Evolutionary conservation across 2,888 invertebrate genomes (phyloP).

Genomic region (Drosophila vallismaia): DNA sequence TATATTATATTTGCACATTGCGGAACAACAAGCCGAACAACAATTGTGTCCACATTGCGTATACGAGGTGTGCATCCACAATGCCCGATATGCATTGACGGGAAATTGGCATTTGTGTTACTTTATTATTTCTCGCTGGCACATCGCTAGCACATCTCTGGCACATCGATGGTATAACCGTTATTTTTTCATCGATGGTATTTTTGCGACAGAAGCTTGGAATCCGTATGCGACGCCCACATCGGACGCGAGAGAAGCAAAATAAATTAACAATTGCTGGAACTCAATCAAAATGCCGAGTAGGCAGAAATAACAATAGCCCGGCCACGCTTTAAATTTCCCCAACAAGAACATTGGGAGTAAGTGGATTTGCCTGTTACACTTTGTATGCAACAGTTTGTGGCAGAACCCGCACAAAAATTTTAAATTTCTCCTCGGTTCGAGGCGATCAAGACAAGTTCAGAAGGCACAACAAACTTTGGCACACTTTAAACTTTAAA

Average conservation of each 20-base stretch:
- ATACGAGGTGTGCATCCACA: slow-evolving; percentile 54
- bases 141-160: background rate
- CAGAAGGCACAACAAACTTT: slow-evolving; percentile 58
- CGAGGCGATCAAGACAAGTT: slow-evolving; percentile 40
- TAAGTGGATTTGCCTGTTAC: slow-evolving; percentile 49
- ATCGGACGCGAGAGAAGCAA: slow-evolving; percentile 40
- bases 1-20: slow-evolving; percentile 32
- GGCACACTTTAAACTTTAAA: slow-evolving; percentile 77
- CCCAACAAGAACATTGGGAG: slow-evolving; percentile 12
- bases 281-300: slow-evolving; percentile 66
- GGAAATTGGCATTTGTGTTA: slow-evolving; percentile 74
- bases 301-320: slow-evolving; percentile 55
- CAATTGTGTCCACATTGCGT: slow-evolving; percentile 48
- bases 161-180: too few species aligned
- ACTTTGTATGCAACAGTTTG: slow-evolving; percentile 51
- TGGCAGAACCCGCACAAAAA: slow-evolving; percentile 5
- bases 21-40: slow-evolving; percentile 26
- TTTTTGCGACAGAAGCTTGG: slow-evolving; percentile 27
- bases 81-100: slow-evolving; percentile 58
- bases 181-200: slow-evolving; percentile 6
- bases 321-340: slow-evolving; percentile 17
- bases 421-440: slow-evolving; percentile 15
- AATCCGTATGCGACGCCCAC: slow-evolving; percentile 22
- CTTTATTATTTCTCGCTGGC: slow-evolving; percentile 67
- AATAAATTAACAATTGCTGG: slow-evolving; percentile 65